Evolutionary conservation across 1,140 invertebrate genomes (phyloP).

Genomic region (Drosophila equinoxialis): DNA sequence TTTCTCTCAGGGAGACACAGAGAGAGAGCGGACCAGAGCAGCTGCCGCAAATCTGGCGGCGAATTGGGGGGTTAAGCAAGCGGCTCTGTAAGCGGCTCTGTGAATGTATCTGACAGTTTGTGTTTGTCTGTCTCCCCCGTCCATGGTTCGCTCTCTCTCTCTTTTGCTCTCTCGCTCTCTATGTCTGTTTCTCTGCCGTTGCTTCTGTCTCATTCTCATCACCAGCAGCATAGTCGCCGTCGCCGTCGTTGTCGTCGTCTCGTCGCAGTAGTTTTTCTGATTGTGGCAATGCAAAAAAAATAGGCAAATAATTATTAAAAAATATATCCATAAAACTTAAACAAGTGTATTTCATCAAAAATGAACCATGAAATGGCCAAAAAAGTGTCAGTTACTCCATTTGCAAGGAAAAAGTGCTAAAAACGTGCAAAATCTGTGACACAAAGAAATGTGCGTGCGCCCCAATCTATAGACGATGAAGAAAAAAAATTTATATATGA

Average conservation of each 20-base stretch:
- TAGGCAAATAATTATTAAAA: conserved; percentile 52
- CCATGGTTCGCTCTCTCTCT: not conserved
- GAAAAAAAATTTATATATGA: conserved; percentile 22
- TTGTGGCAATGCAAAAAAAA: conserved; percentile 71
- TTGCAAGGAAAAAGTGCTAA: conserved; percentile 22
- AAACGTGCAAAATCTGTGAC: conserved; percentile 39
- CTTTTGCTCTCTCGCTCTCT: conserved; percentile 29
- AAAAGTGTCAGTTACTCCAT: conserved; percentile 1
- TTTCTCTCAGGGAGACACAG: not conserved
- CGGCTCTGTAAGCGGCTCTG: conserved; percentile 16
- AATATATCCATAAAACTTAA: conserved; percentile 42
- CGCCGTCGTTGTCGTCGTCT: conserved; percentile 66
- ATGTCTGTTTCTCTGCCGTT: conserved; percentile 46
- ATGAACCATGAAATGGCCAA: conserved; percentile 22
- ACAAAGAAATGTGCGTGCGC: conserved; percentile 44
- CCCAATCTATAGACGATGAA: conserved; percentile 15
- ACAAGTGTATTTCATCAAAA: conserved; percentile 35
- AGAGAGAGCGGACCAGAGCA: conserved; percentile 26
- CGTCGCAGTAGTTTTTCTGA: conserved; percentile 77
- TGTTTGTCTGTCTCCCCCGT: conserved; percentile 26
- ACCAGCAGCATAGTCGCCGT: conserved; percentile 56
- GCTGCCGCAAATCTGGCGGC: conserved; percentile 54
- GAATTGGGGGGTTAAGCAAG: conserved; percentile 32
- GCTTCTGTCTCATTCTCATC: conserved; percentile 63
- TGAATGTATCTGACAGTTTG: conserved; percentile 43